phyloP scores from a whole-genome alignment of 2,113 vertebrate genomes.

The Labrus mixtus region DNA sequence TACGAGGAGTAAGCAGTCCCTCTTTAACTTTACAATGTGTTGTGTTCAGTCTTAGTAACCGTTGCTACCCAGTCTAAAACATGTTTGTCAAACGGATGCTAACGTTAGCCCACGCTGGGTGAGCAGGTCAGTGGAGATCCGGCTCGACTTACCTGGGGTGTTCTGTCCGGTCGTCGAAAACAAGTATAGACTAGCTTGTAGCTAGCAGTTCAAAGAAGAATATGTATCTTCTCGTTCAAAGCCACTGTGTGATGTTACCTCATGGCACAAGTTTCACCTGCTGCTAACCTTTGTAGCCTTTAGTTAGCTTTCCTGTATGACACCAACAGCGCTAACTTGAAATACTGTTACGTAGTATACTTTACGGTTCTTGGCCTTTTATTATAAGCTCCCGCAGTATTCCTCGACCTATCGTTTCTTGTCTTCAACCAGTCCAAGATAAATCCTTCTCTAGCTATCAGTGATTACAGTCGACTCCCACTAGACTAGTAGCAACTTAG shows the following conservation, averaged over 20 bases:
- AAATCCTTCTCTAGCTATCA: background rate
- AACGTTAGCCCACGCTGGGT: slow-evolving; percentile 32
- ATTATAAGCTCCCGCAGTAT: slow-evolving; percentile 2
- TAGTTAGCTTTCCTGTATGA: slow-evolving; percentile 40
- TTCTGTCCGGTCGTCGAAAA: slow-evolving; percentile 30
- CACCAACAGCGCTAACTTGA: slow-evolving; percentile 2
- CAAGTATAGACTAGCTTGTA: background rate
- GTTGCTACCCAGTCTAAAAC: no score
- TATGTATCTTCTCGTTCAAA: background rate
- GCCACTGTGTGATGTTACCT: slow-evolving; percentile 28
- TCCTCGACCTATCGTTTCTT: background rate
- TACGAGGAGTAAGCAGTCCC: accelerated
- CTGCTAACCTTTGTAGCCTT: slow-evolving; percentile 52
- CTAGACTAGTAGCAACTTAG: slow-evolving; percentile 66
- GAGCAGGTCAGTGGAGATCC: background rate
- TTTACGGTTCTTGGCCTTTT: slow-evolving; percentile 9
- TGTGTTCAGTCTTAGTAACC: no score
- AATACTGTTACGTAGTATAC: slow-evolving; percentile 2
- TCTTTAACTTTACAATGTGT: no score
- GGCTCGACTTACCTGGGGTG: slow-evolving; percentile 58
- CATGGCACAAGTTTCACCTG: slow-evolving; percentile 45
- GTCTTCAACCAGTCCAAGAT: background rate
- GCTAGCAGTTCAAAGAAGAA: background rate
- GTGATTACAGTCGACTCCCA: slow-evolving; percentile 45
- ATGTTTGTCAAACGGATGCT: slow-evolving; percentile 22